Evolutionary conservation across 2,113 vertebrate species (phyloP), one percentile per base, ranked within the genome.

Genomic region (Ophiodon elongatus): DNA sequence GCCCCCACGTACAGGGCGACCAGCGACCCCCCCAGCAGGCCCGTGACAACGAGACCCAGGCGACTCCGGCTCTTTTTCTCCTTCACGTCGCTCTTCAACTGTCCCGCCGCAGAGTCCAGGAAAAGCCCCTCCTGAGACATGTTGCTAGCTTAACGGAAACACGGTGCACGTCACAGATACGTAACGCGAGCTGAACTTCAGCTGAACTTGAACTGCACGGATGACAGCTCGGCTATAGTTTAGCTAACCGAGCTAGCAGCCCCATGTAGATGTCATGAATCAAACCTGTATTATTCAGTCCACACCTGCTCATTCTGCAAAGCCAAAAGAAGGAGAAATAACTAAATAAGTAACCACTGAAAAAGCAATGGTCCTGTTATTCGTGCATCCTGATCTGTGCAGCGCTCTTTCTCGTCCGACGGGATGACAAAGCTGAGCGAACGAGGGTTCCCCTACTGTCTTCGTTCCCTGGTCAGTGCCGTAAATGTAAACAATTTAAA

Each of bases 1-100:
- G 92, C 92, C 17, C 96, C 94, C 0, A 96, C 96, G 37, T 98
- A 98, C 6, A 99, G 78, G 0, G 94, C 96, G 76, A 97, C 91
- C 60, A 98, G 63, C 0, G 95, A 91, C 0, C 97, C 97, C 0
- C 97, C 96, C 0, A 98, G 15, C 0, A 94, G 31, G 17, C 96
- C 96, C 0, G 97, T 94, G 1, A 91, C 37, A 1, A 97, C 0
- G 21, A 98, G 17, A 0, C 97, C 97, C 81, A 97, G 95, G 0
- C 41, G 35, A 17, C 85, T 94, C 9, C 80, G 90, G 23, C 77
- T 77, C 17, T n/a, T 50, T 10, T 8, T 23, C 0, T 10, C 66
- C 31, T 19, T 35, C 5, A 35, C 29, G 0, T n/a, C 45, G 13
- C 60, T 25, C 0, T 29, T 2, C 10, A 60, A 14, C 21, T 43